These are phyloP conservation scores for Xiphorhynchus erythropygius DNA, from an alignment of 2,797 vertebrate species.

Conservation along the genomic window DNA sequence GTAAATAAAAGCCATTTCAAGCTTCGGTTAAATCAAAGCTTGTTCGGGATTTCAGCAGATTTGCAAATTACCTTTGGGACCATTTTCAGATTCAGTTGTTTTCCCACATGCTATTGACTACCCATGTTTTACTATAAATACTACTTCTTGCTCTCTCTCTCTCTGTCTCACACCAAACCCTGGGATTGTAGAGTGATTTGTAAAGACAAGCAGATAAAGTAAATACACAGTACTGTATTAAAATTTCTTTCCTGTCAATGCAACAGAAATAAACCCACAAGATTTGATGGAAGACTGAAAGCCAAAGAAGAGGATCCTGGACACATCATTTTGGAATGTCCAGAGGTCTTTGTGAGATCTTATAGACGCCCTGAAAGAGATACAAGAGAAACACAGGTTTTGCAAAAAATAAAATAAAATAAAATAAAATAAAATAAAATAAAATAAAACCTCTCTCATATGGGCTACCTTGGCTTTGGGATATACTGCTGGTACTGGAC, in stretches of 20 bases:
- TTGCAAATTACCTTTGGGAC: conserved; percentile 92
- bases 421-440: not conserved
- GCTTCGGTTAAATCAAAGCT: conserved; percentile 93
- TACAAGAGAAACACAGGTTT: not conserved
- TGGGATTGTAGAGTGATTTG: conserved; percentile 54
- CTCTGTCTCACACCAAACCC: conserved; percentile 16
- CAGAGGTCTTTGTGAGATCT: not conserved
- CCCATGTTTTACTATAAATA: conserved; percentile 67
- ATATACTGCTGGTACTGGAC: not conserved
- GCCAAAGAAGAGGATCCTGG: not conserved
- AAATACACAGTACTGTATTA: conserved; percentile 31
- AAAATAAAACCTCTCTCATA: not conserved
- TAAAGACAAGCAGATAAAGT: conserved; percentile 57
- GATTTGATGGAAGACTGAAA: not conserved
- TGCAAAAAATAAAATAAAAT: not conserved
- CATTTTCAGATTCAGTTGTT: conserved; percentile 77
- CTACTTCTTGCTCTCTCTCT: conserved; percentile 18
- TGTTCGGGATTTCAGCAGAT: conserved; percentile 90
- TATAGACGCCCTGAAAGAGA: not conserved
- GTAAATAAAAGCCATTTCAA: conserved; percentile 96
- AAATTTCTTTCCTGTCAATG: conserved; percentile 34
- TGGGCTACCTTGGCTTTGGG: not conserved
- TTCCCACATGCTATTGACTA: conserved; percentile 71
- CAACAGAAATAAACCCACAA: not conserved
- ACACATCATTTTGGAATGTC: not conserved